Conservation (phyloP, 2,888 invertebrate genomes). For the Belgica antarctica region DNA sequence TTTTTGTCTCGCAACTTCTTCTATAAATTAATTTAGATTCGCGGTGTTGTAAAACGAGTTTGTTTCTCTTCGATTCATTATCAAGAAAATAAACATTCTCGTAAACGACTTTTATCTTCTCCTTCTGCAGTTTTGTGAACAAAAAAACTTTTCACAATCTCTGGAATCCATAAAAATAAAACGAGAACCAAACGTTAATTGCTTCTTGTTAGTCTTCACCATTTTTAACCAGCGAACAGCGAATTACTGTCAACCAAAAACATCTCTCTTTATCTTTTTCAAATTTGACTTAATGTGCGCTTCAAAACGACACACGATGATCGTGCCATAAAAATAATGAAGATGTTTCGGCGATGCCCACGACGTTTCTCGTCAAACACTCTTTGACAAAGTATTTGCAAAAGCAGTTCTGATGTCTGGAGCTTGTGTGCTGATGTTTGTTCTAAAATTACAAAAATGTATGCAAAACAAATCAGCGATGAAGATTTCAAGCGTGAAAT, state of each 20-base stretch:
- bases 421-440: too few species aligned
- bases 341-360: neutral
- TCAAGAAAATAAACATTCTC: conserved; percentile 11
- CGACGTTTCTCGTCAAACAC: neutral
- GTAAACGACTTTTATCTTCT: neutral
- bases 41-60: too few species aligned
- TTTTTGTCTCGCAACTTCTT: too few species aligned
- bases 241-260: neutral
- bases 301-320: neutral
- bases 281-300: conserved; percentile 3
- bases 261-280: neutral
- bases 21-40: too few species aligned
- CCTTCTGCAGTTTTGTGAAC: conserved; percentile 1
- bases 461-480: too few species aligned
- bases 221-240: neutral
- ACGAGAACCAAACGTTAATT: too few species aligned
- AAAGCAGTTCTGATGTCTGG: too few species aligned
- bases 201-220: neutral
- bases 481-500: too few species aligned
- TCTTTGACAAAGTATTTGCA: neutral
- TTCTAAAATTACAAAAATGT: too few species aligned
- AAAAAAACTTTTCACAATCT: neutral
- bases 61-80: neutral
- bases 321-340: conserved; percentile 9
- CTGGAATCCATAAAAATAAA: too few species aligned